Evolutionary conservation across 1,140 invertebrate species (phyloP).

Genomic region (Phymorhynchus buccinoides): DNA sequence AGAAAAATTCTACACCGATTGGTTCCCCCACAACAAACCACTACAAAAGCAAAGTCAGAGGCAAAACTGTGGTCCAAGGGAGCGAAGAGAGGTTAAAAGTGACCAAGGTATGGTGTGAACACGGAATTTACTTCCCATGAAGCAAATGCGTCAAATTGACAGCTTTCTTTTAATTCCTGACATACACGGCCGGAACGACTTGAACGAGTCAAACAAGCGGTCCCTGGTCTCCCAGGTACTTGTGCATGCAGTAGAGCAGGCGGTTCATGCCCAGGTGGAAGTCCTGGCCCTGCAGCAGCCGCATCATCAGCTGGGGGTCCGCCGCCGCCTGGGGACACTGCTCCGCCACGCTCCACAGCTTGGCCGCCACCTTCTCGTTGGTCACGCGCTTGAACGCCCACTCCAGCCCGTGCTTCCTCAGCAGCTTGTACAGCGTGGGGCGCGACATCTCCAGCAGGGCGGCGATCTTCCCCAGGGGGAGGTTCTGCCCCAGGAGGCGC

Average conservation of each 20-base stretch:
- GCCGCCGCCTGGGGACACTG: conserved; percentile 18
- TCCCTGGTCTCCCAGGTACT: too few species aligned
- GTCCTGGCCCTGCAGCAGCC: neutral
- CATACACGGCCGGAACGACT: too few species aligned
- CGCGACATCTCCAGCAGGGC: conserved; percentile 21
- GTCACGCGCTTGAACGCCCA: conserved; percentile 35
- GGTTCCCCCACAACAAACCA: too few species aligned
- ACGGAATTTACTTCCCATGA: too few species aligned
- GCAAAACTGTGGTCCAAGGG: too few species aligned
- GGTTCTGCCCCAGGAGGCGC: conserved; percentile 26
- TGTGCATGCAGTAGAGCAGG: conserved; percentile 5
- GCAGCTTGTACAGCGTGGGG: conserved; percentile 34
- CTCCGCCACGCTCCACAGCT: neutral
- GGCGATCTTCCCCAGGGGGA: conserved; percentile 20
- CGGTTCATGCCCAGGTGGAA: conserved; percentile 2
- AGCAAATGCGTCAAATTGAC: too few species aligned
- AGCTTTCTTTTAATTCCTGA: too few species aligned
- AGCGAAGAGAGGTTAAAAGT: too few species aligned
- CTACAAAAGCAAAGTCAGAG: too few species aligned
- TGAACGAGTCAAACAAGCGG: too few species aligned
- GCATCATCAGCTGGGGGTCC: conserved; percentile 21
- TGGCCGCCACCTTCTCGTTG: conserved; percentile 24
- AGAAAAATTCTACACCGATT: too few species aligned
- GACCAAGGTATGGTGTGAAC: too few species aligned
- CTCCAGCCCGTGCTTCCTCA: conserved; percentile 35